phyloP scores from a whole-genome alignment of 1,140 invertebrate species.

The Drosophila albomicans region DNA sequence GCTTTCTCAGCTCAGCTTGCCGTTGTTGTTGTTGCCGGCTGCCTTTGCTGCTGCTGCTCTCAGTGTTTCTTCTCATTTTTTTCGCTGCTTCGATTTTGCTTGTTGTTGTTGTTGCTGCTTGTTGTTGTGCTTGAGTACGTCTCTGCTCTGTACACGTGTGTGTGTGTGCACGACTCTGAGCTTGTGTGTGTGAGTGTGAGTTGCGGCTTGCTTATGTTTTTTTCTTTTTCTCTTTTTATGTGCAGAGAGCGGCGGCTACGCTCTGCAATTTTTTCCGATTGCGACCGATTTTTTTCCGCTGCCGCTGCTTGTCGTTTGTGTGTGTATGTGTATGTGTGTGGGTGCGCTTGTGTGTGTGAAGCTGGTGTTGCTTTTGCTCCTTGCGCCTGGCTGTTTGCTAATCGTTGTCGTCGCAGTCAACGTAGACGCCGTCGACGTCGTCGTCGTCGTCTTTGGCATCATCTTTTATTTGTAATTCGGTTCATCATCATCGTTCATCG shows the following conservation, averaged over 20 bases:
- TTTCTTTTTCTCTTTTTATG: slow-evolving; percentile 77
- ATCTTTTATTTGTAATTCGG: slow-evolving; percentile 85
- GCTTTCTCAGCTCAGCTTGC: slow-evolving; percentile 66
- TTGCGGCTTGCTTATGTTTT: slow-evolving; percentile 80
- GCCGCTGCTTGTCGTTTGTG: slow-evolving; percentile 42
- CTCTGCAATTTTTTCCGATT: slow-evolving; percentile 83
- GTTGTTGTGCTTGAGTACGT: slow-evolving; percentile 72
- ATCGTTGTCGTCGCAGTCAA: slow-evolving; percentile 78
- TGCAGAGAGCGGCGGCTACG: slow-evolving; percentile 74
- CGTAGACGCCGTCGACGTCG: slow-evolving; percentile 54
- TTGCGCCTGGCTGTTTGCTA: slow-evolving; percentile 76
- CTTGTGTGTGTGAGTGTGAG: slow-evolving; percentile 39
- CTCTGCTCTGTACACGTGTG: slow-evolving; percentile 52
- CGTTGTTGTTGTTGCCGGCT: slow-evolving; percentile 8
- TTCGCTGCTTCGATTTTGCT: slow-evolving; percentile 62
- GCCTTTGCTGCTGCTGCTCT: slow-evolving; percentile 66
- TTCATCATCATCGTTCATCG: slow-evolving; percentile 84
- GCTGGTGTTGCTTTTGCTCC: slow-evolving; percentile 66
- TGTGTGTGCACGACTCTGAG: slow-evolving; percentile 54
- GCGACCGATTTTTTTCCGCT: slow-evolving; percentile 80
- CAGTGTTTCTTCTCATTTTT: slow-evolving; percentile 82
- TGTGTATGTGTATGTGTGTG: slow-evolving; percentile 36
- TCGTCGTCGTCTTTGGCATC: slow-evolving; percentile 80
- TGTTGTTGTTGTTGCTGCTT: slow-evolving; percentile 39
- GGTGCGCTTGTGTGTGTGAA: slow-evolving; percentile 40